Base-by-base conservation (phyloP, 1,140 invertebrate species). In the Vollenhovia emeryi region DNA sequence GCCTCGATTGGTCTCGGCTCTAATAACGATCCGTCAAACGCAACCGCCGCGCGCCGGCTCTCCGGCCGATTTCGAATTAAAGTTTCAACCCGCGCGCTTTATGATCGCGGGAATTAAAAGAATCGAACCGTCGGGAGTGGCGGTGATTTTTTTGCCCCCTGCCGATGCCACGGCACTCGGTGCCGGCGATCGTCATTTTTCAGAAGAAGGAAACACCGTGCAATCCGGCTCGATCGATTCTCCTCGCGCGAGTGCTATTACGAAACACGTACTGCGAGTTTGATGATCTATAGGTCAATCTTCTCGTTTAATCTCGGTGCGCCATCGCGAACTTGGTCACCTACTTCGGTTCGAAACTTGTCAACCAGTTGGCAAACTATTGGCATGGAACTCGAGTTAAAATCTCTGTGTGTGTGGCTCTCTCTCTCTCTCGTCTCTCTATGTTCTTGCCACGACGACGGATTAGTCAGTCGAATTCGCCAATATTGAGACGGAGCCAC, bases 321-420 rank as follows among this genome's bases (percentile, higher is more conserved):
- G 50, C 52, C 59, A 68, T 43, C 57, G 79, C 69, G 57, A 89
- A 89, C 88, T 89, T 86, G 85, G 73, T 89, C 87, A 86, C 87
- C 88, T 68, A 89, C 73, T 89, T 89, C 73, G 55, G 64, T 21
- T 60, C 52, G 24, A 48, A 90, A 90, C 89, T 90, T 84, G 89
- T 83, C 88, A 86, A 87, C 82, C 88, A 90, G 76, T 90, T 87
- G 69, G 86, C 82, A 52, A 90, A 90, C 89, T 90, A 87, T 90
- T 55, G 78, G 40, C n/a, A 24, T n/a, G 33, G 9, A 40, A 55
- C 24, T 43, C 15, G 40, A 48, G 52, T 79, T 76, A 36, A 69
- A 89, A 80, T 85, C 36, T 73, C 71, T 78, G n/a, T n/a, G n/a
- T n/a, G n/a, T n/a, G n/a, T n/a, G n/a, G n/a, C 27, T 21, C 75